phyloP scores from a whole-genome alignment of 2,113 vertebrate species.

The Andinoacara biseriatus region DNA sequence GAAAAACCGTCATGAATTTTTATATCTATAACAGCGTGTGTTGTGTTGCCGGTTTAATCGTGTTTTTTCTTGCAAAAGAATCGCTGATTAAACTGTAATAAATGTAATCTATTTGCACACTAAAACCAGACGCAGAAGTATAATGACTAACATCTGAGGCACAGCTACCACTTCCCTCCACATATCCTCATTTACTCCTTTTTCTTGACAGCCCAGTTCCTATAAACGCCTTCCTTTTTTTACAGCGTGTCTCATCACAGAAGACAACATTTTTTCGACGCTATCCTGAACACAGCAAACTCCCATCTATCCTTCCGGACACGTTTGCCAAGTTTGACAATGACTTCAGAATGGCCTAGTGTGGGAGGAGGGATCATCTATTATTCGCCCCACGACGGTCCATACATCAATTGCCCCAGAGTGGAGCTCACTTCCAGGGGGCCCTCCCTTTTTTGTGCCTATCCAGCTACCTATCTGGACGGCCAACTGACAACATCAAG shows the following conservation, averaged over 20 bases:
- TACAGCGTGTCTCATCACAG: slow-evolving; percentile 40
- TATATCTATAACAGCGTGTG: not conserved
- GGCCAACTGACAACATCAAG: slow-evolving; percentile 57
- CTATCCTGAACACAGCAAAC: slow-evolving; percentile 40
- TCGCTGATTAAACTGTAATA: slow-evolving; percentile 10
- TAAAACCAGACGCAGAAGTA: not conserved
- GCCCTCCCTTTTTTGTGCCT: slow-evolving; percentile 28
- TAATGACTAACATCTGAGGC: not conserved
- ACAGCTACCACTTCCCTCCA: not conserved
- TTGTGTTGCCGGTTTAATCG: not conserved
- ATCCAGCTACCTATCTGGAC: slow-evolving; percentile 47
- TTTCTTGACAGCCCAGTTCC: slow-evolving; percentile 32
- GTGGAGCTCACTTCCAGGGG: slow-evolving; percentile 40
- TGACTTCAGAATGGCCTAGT: slow-evolving; percentile 38
- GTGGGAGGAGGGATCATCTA: slow-evolving; percentile 55
- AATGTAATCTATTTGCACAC: not conserved
- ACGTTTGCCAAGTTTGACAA: slow-evolving; percentile 61
- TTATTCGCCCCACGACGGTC: slow-evolving; percentile 47
- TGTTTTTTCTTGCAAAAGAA: slow-evolving; percentile 3
- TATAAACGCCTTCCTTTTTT: slow-evolving; percentile 7
- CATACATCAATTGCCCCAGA: slow-evolving; percentile 61
- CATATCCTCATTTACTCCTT: slow-evolving; percentile 32
- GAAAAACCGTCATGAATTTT: not conserved
- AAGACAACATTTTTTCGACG: slow-evolving; percentile 59
- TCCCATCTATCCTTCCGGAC: slow-evolving; percentile 63